Conservation (phyloP, 2,888 invertebrate species). For the Clitarchus hookeri region DNA sequence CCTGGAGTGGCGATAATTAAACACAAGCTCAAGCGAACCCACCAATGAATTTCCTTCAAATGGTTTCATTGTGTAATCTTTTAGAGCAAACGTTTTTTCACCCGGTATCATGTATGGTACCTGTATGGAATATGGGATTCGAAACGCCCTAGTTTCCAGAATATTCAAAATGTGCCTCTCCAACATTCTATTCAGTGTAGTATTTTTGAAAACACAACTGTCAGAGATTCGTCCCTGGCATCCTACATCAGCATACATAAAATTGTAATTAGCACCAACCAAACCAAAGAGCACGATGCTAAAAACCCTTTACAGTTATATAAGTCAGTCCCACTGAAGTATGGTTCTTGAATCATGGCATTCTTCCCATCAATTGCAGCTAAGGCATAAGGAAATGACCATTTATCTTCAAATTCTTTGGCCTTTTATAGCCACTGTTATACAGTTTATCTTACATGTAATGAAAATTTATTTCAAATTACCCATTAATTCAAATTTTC, state of each 20-base stretch:
- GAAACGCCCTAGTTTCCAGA: conserved; percentile 16
- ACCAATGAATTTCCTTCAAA: conserved; percentile 35
- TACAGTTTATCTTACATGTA: conserved; percentile 41
- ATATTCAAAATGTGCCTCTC: conserved; percentile 11
- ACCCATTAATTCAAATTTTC: not conserved
- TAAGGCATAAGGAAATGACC: conserved; percentile 48
- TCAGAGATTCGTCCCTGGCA: conserved; percentile 47
- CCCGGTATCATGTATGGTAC: conserved; percentile 39
- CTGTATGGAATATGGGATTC: conserved; percentile 23
- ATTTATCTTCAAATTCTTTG: conserved; percentile 43
- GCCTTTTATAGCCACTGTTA: conserved; percentile 45
- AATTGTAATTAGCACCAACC: conserved; percentile 47
- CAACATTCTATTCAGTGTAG: conserved; percentile 19
- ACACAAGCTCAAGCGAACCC: conserved; percentile 15
- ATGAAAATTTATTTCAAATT: conserved; percentile 19
- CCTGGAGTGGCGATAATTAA: conserved; percentile 29
- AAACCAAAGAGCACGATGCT: conserved; percentile 46
- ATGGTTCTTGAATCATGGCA: conserved; percentile 44
- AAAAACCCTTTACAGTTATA: conserved; percentile 46
- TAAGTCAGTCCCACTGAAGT: conserved; percentile 45
- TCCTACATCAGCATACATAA: conserved; percentile 48
- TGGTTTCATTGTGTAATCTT: conserved; percentile 43
- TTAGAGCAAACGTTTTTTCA: conserved; percentile 44
- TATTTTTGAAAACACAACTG: conserved; percentile 42
- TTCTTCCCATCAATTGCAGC: conserved; percentile 47